A percentile compares a stretch with the other conserved stretches of the same genome.
These are phyloP conservation scores for Siniperca undulata DNA, from an alignment of 2,797 vertebrate genomes.

Conservation along the genomic window DNA sequence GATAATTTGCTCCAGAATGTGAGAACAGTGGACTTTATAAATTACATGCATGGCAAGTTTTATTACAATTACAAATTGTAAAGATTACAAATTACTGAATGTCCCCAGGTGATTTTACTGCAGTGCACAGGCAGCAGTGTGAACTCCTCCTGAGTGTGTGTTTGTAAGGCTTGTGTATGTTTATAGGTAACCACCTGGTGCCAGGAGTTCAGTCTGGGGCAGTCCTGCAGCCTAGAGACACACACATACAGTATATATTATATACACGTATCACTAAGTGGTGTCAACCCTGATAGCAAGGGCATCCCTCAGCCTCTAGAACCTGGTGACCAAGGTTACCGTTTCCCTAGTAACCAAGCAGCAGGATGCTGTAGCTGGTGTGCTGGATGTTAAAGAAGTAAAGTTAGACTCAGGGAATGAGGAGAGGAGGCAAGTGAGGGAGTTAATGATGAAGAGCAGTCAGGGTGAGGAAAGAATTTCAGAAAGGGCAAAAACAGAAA, in stretches of 20 bases:
- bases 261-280: not conserved
- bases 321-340: constrained; percentile 30
- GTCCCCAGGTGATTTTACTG: constrained; percentile 11
- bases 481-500: not conserved
- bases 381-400: constrained; percentile 2
- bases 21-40: not conserved
- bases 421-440: not conserved
- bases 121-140: constrained; percentile 1
- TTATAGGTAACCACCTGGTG: not conserved
- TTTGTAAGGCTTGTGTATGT: not conserved
- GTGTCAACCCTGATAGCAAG: not conserved
- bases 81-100: not conserved
- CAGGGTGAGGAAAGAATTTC: not conserved
- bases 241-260: not conserved
- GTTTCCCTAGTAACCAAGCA: constrained; percentile 41
- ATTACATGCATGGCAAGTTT: constrained; percentile 16
- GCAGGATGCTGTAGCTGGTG: constrained; percentile 4
- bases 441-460: not conserved
- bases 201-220: not conserved
- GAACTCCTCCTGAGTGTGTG: constrained; percentile 3
- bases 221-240: not conserved
- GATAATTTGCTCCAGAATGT: not conserved
- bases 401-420: constrained; percentile 1
- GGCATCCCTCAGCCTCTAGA: constrained; percentile 11
- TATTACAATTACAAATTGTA: not conserved